Conservation (phyloP, 2,888 invertebrate genomes). For the Neoascia interrupta region DNA sequence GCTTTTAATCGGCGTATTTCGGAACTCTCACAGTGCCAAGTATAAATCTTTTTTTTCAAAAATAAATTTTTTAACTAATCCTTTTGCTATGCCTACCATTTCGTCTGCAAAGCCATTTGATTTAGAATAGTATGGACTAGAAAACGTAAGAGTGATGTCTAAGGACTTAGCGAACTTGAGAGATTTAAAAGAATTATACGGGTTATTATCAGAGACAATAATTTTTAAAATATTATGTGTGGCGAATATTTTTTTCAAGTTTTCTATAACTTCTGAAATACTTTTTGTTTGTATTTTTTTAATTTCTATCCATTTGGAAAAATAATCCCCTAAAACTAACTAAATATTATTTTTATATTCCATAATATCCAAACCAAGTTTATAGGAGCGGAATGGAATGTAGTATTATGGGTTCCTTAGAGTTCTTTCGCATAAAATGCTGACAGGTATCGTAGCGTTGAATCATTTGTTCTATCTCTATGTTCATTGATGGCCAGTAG, state of each 20-base stretch:
- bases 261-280: slow-evolving; percentile 28
- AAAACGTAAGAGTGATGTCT: slow-evolving; percentile 48
- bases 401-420: slow-evolving; percentile 61
- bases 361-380: slow-evolving; percentile 72
- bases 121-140: slow-evolving; percentile 69
- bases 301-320: slow-evolving; percentile 68
- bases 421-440: slow-evolving; percentile 44
- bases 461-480: no score
- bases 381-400: slow-evolving; percentile 72
- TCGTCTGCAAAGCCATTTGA: slow-evolving; percentile 71
- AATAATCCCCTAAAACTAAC: slow-evolving; percentile 70
- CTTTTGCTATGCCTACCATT: slow-evolving; percentile 63
- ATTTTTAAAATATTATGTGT: slow-evolving; percentile 66
- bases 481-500: no score
- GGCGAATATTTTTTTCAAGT: slow-evolving; percentile 64
- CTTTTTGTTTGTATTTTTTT: slow-evolving; percentile 35
- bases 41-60: slow-evolving; percentile 26
- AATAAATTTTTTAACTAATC: slow-evolving; percentile 62
- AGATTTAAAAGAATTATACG: slow-evolving; percentile 68
- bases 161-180: slow-evolving; percentile 68
- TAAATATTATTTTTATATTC: slow-evolving; percentile 68
- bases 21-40: slow-evolving; percentile 43
- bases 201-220: slow-evolving; percentile 68
- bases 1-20: slow-evolving; percentile 62
- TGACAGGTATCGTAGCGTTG: no score